Base-by-base conservation (phyloP, 1,140 invertebrate genomes). In the Camponotus vicinus region DNA sequence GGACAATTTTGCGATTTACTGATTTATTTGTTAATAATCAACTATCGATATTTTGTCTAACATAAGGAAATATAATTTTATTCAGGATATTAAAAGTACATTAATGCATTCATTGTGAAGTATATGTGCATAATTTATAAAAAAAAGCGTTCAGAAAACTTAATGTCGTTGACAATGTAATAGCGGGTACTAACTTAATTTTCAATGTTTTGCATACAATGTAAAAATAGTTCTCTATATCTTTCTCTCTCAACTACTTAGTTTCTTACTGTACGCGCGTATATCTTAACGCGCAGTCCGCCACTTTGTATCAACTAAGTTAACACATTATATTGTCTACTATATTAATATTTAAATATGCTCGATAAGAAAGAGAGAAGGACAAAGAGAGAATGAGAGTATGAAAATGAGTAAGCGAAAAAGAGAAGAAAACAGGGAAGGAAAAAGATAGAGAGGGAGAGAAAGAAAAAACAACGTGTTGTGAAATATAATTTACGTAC, bases 51-150 rank as follows among this genome's bases (percentile, higher is more conserved):
- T 40, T 45, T 45, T 55, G 8, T 7, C 6, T 59, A 57, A 37
- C 3, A 7, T 13, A 8, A 27, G 27, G 0, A 27, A 75, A 57
- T 7, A 2, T 9, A 18, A 73, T 73, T 40, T 73, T 2, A 37
- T 9, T 2, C n/a, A 40, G 18, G 0, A 61, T 75, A 42, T 76
- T 76, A 42, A 42, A 61, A 15, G 27, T 27, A 27, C 40, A 21
- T 27, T 76, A n/a, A 42, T 34, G 4, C 4, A 63, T 40, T 2
- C 4, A 6, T 61, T 61, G 8, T 21, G 40, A 3, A 77, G 7
- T 77, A 63, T 8, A 42, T 27, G 1, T 9, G n/a, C 27, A 42
- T 42, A 42, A 61, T 63, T 77, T 63, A 76, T 45, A 61, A 63
- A 63, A 32, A 45, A n/a, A 27, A 63, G 2, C 8, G 2, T 40